Base-by-base conservation (phyloP, 2,113 vertebrate species). In the Myrmophylax atrothorax region DNA sequence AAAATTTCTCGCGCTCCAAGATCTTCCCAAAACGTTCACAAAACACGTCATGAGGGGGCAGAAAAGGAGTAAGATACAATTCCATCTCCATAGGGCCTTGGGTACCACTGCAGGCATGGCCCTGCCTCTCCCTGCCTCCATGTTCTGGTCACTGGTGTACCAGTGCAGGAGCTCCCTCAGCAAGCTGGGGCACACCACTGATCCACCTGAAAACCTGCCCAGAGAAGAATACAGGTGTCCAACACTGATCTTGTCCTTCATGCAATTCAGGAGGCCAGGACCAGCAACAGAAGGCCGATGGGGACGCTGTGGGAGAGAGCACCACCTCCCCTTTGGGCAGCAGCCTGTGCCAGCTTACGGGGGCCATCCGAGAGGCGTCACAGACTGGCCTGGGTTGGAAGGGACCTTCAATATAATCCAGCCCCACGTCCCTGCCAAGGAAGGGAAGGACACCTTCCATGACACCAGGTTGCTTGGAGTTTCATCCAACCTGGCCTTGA, bases 251-350 rank as follows among this genome's bases (percentile, higher is more conserved):
- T 24, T 53, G 16, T 53, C 24, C 73, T 53, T 68, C 44, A 19
- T 3, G 25, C n/a, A 77, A 46, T 9, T 47, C 23, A 33, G 31
- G 20, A 42, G 0, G 1, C 6, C 69, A 60, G 49, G 5, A 56
- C 7, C 19, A 31, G 35, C 0, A 0, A 33, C 0, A 44, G 35
- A 60, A 74, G 24, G 53, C 12, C 0, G 0, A 50, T 3, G 37
- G 60, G 53, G 73, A 38, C 55, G 19, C 47, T 14, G 25, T 4
- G 9, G 46, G 42, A 74, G 24, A 1, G 3, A 68, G 26, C 9
- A 44, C 6, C 33, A 18, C 55, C 22, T 29, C 22, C 40, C 7
- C 46, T n/a, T 55, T 38, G 53, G 47, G 53, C 12, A 46, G 33
- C 74, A 53, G 56, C n/a, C 38, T 42, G 13, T 66, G 1, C 10